These are phyloP conservation scores for Phoebastria nigripes DNA, from an alignment of 2,797 vertebrate genomes.

Conservation along the genomic window DNA sequence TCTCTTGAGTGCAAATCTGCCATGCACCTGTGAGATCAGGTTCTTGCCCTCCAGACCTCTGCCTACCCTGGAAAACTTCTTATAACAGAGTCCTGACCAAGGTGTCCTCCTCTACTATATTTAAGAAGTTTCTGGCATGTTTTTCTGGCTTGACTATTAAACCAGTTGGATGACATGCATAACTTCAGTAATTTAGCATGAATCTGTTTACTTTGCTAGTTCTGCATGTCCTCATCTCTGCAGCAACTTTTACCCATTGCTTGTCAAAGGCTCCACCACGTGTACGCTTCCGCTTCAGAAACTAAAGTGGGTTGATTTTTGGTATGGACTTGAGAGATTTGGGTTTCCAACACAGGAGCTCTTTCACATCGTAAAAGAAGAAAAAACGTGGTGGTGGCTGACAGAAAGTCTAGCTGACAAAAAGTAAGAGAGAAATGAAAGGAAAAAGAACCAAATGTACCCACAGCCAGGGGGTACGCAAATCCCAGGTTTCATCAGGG, in stretches of 20 bases:
- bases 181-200: background rate
- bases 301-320: background rate
- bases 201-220: background rate
- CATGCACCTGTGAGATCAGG: background rate
- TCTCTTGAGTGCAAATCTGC: background rate
- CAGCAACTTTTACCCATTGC: background rate
- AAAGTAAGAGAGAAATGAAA: background rate
- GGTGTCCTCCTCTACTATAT: background rate
- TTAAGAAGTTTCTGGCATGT: background rate
- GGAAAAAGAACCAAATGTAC: background rate
- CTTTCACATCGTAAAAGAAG: background rate
- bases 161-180: background rate
- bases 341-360: background rate
- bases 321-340: background rate
- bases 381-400: background rate
- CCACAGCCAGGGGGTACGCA: background rate
- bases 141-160: background rate
- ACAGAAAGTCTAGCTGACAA: background rate
- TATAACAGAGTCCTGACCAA: background rate
- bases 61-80: background rate
- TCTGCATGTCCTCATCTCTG: background rate
- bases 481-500: background rate
- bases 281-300: background rate
- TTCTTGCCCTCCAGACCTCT: background rate
- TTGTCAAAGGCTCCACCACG: background rate